Conservation (phyloP, 2,888 invertebrate species). For the Invenusta paracnida region DNA sequence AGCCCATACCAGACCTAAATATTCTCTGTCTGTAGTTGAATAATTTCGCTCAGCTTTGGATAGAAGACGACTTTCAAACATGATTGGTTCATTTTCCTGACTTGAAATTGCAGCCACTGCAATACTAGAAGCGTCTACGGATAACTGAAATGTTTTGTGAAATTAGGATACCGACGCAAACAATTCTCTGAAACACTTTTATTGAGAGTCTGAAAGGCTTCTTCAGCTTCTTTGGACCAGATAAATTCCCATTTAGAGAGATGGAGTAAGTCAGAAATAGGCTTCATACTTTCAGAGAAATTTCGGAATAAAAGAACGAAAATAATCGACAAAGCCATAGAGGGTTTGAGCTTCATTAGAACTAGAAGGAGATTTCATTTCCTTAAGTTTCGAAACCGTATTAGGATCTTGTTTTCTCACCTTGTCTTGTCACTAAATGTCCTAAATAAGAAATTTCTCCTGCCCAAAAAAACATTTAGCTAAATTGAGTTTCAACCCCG, state of each 20-base stretch:
- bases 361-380: background rate
- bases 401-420: background rate
- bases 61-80: background rate
- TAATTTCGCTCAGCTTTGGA: slow-evolving; percentile 28
- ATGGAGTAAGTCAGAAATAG: background rate
- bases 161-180: background rate
- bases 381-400: background rate
- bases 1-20: background rate
- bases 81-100: slow-evolving; percentile 11
- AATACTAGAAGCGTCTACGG: slow-evolving; percentile 12
- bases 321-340: slow-evolving; percentile 3
- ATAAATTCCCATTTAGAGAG: background rate
- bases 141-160: slow-evolving; percentile 3
- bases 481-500: slow-evolving; percentile 13
- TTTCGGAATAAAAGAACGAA: background rate
- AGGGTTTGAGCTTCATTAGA: background rate
- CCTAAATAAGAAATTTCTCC: background rate
- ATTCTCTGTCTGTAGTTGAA: slow-evolving; percentile 6
- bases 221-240: background rate
- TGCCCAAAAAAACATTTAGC: background rate
- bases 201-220: background rate
- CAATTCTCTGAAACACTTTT: slow-evolving; percentile 19
- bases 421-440: background rate
- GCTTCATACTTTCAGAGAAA: background rate
- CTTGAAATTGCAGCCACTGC: background rate